Conservation (phyloP, 2,797 vertebrate genomes). For the Euthynnus affinis region DNA sequence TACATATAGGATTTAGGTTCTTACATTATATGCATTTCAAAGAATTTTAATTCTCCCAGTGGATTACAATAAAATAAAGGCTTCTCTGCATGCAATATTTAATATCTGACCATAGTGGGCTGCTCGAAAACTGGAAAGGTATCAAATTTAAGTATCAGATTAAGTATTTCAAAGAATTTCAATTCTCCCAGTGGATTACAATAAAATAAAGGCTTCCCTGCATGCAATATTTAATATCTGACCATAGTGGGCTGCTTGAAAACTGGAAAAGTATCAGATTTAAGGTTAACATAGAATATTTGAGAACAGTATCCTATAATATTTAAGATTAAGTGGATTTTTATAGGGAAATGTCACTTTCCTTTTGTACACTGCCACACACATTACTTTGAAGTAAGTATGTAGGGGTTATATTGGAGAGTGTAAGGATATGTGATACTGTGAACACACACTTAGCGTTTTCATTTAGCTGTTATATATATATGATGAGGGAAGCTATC, state of each 20-base stretch:
- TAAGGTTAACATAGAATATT: neutral
- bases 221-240: constrained; percentile 50
- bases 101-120: constrained; percentile 37
- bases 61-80: constrained; percentile 41
- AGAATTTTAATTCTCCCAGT: constrained; percentile 33
- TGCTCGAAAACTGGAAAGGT: constrained; percentile 16
- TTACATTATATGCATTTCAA: constrained; percentile 31
- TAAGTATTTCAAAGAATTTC: constrained; percentile 35
- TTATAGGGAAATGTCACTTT: constrained; percentile 35
- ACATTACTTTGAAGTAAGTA: constrained; percentile 28
- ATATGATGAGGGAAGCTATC: constrained; percentile 31
- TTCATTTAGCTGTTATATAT: constrained; percentile 42
- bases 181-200: constrained; percentile 26
- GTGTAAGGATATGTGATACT: constrained; percentile 7
- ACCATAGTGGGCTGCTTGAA: constrained; percentile 24
- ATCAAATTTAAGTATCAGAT: neutral
- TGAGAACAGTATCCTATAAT: constrained; percentile 30
- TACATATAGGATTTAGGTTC: constrained; percentile 13
- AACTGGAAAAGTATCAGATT: constrained; percentile 17
- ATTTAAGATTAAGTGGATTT: constrained; percentile 43
- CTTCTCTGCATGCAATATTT: constrained; percentile 40
- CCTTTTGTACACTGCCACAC: constrained; percentile 26
- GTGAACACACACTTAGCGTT: constrained; percentile 39
- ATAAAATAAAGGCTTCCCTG: constrained; percentile 36
- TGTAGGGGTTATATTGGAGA: constrained; percentile 33